Conservation (phyloP, 2,797 vertebrate genomes). For the Thamnophis elegans region DNA sequence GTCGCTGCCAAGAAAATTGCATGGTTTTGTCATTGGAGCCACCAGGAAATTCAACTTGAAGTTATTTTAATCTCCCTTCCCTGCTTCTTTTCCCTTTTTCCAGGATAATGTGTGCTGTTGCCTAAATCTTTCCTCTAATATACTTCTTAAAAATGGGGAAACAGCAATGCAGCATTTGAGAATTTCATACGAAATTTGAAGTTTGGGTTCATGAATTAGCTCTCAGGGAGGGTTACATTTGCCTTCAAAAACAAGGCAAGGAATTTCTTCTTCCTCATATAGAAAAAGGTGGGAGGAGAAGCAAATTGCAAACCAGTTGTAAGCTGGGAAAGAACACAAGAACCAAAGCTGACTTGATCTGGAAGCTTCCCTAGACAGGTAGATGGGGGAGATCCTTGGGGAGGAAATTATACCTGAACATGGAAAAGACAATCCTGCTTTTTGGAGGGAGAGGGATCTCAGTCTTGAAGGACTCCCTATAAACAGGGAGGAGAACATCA, state of each 20-base stretch:
- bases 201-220: not conserved
- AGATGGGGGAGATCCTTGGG: not conserved
- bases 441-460: not conserved
- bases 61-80: not conserved
- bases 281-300: not conserved
- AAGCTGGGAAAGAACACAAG: not conserved
- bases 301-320: not conserved
- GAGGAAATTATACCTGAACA: not conserved
- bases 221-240: not conserved
- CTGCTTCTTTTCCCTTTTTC: not conserved
- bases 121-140: not conserved
- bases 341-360: not conserved
- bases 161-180: not conserved
- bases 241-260: not conserved
- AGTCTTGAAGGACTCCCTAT: not conserved
- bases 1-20: not conserved
- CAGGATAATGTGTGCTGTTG: not conserved
- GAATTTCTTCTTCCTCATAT: not conserved
- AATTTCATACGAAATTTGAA: not conserved
- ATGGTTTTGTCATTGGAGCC: not conserved
- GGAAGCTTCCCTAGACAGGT: not conserved
- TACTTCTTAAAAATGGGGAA: not conserved
- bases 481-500: not conserved
- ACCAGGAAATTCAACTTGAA: not conserved
- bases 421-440: not conserved